A percentile compares a stretch with the other conserved stretches of the same genome.
Conservation (phyloP, 2,113 vertebrate species). For the Hassar affinis region DNA sequence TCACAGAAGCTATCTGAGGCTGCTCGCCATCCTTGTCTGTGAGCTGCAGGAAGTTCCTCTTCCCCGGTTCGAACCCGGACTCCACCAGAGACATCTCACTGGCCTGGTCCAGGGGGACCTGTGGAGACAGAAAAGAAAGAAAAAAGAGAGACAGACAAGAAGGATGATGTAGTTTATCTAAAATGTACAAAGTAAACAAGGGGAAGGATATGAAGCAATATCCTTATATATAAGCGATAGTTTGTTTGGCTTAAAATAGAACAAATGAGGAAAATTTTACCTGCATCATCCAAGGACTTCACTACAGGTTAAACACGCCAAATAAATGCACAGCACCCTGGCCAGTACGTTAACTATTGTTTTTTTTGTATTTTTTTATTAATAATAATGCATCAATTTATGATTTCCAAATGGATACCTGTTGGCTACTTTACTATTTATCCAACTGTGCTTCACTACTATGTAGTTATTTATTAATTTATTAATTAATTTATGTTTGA, state of each 20-base stretch:
- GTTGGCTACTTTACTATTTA: background rate
- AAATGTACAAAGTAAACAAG: background rate
- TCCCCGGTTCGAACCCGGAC: constrained; percentile 91
- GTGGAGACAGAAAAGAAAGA: constrained; percentile 5
- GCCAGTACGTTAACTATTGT: background rate
- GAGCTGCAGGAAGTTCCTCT: constrained; percentile 92
- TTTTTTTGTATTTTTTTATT: background rate
- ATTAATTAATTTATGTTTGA: too few relatives aligned
- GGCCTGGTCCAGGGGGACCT: constrained; percentile 84
- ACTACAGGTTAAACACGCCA: background rate
- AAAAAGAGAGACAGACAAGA: background rate
- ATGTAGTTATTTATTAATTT: too few relatives aligned
- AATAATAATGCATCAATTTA: background rate
- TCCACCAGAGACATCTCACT: constrained; percentile 87
- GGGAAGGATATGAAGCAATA: background rate
- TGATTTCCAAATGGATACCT: background rate
- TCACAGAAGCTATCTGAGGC: constrained; percentile 86
- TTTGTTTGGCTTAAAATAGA: background rate
- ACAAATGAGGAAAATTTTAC: background rate
- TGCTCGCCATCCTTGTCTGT: constrained; percentile 96
- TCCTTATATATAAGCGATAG: too few relatives aligned
- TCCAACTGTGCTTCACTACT: background rate
- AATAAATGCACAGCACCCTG: background rate
- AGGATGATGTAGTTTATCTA: constrained; percentile 37
- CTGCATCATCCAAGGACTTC: background rate